Evolutionary conservation across 1,140 invertebrate genomes (phyloP), one percentile per base, ranked within the genome.

Genomic region (Epicauta chinensis): DNA sequence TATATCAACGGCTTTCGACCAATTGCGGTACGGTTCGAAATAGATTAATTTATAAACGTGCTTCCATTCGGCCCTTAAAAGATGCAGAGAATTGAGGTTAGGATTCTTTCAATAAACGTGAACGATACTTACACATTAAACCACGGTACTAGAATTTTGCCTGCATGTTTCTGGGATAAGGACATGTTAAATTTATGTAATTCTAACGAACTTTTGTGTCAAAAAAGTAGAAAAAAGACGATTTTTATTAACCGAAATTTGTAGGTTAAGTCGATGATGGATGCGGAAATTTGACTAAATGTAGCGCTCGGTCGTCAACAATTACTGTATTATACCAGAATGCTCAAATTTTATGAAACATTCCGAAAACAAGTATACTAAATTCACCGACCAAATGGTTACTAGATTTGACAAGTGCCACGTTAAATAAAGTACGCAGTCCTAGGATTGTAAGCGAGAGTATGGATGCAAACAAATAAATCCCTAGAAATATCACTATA

Each of bases 11-110:
- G 76, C 79, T 61, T 75, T 73, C 10, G 51, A 65, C 47, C 75
- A 66, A 29, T 73, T 67, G 7, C 60, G 54, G 11, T 55, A 50
- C 37, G 72, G 46, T n/a, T 69, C 65, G 0, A 74, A 75, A 60
- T 76, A 80, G 56, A 83, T 73, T 48, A 75, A 68, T 10, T 73
- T 63, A 60, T 79, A 80, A 0, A 78, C 76, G 32, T 66, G 32
- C 17, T 72, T 65, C 82, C 82, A 84, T 70, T 84, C 81, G 11
- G 47, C 43, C 29, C 66, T 68, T n/a, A n/a, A n/a, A 45, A 48
- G 23, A 2, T 2, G 7, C 23, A 60, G 53, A 37, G 43, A 38
- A 41, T 42, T 34, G 17, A 55, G 39, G 39, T 48, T 14, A 41
- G 16, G 30, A 5, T 23, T 23, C 7, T 7, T 23, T 23, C 4